Evolutionary conservation across 2,113 vertebrate genomes (phyloP).

Genomic region (Heloderma charlesbogerti): DNA sequence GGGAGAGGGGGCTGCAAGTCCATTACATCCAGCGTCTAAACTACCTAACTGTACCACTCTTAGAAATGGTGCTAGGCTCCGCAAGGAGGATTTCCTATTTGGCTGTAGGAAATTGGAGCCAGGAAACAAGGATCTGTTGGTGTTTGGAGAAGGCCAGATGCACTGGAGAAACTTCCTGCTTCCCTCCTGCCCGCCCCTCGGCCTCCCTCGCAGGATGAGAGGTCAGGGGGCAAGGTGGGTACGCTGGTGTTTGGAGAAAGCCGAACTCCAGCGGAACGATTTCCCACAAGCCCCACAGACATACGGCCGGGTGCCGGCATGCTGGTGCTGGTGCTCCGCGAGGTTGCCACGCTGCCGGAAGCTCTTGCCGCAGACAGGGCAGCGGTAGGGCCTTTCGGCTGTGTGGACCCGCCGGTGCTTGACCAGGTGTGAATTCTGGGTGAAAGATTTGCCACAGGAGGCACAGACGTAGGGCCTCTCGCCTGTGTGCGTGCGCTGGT

Average conservation of each 20-base stretch:
- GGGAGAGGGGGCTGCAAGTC: not conserved
- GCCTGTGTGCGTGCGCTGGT: slow-evolving; percentile 30
- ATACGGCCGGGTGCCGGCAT: slow-evolving; percentile 9
- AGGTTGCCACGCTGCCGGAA: slow-evolving; percentile 32
- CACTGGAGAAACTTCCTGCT: no score
- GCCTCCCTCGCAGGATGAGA: not conserved
- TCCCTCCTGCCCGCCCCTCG: no score
- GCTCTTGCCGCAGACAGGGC: slow-evolving; percentile 24
- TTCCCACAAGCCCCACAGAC: slow-evolving; percentile 14
- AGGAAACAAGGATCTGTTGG: not conserved
- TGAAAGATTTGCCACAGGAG: slow-evolving; percentile 26
- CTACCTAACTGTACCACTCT: not conserved
- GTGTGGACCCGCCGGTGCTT: slow-evolving; percentile 33
- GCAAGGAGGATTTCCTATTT: not conserved
- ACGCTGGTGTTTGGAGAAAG: slow-evolving; percentile 36
- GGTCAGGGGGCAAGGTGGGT: slow-evolving; percentile 18
- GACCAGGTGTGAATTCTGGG: slow-evolving; percentile 35
- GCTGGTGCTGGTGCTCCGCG: slow-evolving; percentile 23
- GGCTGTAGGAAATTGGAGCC: not conserved
- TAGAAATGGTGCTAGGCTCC: not conserved
- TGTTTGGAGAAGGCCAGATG: not conserved
- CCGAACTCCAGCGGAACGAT: slow-evolving; percentile 33
- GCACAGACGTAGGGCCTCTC: slow-evolving; percentile 25
- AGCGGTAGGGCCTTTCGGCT: slow-evolving; percentile 15
- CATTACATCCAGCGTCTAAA: not conserved